Conservation (phyloP, 2,797 vertebrate species). For the Diplodus sargus region DNA sequence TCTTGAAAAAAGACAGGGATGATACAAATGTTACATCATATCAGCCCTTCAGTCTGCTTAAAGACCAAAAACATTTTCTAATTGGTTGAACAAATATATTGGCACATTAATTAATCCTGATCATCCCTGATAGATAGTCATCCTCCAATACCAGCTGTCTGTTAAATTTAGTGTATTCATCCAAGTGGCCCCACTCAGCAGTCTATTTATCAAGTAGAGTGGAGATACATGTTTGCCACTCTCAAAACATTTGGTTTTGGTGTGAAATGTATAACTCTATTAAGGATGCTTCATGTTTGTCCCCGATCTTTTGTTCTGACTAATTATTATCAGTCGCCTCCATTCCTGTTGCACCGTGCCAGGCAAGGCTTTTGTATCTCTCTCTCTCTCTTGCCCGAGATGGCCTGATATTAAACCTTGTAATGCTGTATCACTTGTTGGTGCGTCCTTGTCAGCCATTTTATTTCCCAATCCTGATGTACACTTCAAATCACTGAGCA, state of each 20-base stretch:
- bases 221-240: neutral
- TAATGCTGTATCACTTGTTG: no score
- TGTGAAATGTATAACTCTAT: neutral
- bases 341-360: neutral
- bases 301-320: neutral
- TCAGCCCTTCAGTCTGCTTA: no score
- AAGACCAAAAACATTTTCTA: no score
- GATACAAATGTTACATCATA: no score
- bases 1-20: no score
- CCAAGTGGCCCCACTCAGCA: rapidly evolving
- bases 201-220: neutral
- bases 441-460: no score
- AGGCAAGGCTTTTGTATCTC: neutral
- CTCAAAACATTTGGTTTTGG: neutral
- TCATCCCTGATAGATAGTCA: neutral
- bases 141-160: neutral
- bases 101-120: neutral
- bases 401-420: no score
- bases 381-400: neutral
- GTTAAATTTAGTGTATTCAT: neutral
- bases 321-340: neutral
- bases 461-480: no score
- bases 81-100: neutral
- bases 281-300: neutral
- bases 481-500: no score